Evolutionary conservation across 2,888 invertebrate species (phyloP).

Genomic region (Diogma glabrata): DNA sequence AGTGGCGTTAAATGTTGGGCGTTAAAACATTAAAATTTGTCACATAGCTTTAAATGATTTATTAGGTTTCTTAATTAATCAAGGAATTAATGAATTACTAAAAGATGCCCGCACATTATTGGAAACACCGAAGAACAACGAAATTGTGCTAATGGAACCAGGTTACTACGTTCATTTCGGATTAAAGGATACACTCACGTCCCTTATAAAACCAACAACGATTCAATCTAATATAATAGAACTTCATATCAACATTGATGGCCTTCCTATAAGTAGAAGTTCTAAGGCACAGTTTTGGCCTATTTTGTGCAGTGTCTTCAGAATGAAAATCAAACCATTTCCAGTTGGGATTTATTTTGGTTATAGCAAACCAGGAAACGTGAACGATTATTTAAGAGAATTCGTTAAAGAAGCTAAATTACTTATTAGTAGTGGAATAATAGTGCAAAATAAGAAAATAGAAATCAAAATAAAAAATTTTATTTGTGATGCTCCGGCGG

Average conservation of each 20-base stretch:
- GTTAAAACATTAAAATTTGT: conserved; percentile 2
- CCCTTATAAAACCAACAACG: neutral
- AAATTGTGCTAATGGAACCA: neutral
- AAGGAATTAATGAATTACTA: neutral
- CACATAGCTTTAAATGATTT: neutral
- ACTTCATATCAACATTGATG: neutral
- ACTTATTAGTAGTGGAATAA: neutral
- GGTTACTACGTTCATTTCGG: neutral
- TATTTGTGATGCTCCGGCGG: neutral
- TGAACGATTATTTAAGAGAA: neutral
- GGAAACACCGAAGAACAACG: neutral
- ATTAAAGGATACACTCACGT: neutral
- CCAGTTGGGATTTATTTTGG: neutral
- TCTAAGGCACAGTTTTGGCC: neutral
- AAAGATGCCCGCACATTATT: conserved; percentile 4
- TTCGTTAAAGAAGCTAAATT: neutral
- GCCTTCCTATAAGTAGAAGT: neutral
- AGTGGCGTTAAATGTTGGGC: neutral
- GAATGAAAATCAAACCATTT: neutral
- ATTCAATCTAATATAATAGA: neutral
- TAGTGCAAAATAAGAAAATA: neutral
- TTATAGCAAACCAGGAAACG: neutral
- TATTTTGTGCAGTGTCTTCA: neutral
- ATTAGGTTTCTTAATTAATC: neutral
- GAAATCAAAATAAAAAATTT: neutral